These are phyloP conservation scores for Sitophilus oryzae DNA, from an alignment of 1,140 invertebrate genomes.

Conservation along the genomic window DNA sequence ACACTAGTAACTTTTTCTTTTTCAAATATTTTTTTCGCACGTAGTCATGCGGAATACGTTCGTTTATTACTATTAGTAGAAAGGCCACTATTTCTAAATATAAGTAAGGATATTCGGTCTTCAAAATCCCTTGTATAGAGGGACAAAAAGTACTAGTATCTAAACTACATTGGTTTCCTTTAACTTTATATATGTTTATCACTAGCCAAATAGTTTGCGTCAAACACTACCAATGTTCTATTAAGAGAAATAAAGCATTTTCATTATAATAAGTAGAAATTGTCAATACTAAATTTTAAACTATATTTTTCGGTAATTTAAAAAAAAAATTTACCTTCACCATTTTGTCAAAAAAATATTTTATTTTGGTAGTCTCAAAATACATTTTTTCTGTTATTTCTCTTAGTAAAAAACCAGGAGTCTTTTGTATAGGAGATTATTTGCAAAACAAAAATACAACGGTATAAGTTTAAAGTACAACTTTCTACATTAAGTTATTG, in stretches of 20 bases:
- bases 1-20: slow-evolving; percentile 17
- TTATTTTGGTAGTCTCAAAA: no score
- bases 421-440: no score
- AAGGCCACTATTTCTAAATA: slow-evolving; percentile 34
- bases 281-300: no score
- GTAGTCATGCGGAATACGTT: slow-evolving; percentile 21
- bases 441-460: slow-evolving; percentile 10
- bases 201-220: slow-evolving; percentile 30
- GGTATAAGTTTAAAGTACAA: slow-evolving; percentile 15
- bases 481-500: slow-evolving; percentile 12
- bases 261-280: no score
- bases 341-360: no score
- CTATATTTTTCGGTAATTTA: no score
- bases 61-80: slow-evolving; percentile 12
- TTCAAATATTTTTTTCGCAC: slow-evolving; percentile 3
- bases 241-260: no score
- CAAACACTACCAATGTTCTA: background rate
- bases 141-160: slow-evolving; percentile 30
- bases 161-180: slow-evolving; percentile 22
- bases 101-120: slow-evolving; percentile 21
- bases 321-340: no score
- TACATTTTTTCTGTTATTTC: no score
- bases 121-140: slow-evolving; percentile 35
- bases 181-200: slow-evolving; percentile 14
- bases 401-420: no score